Base-by-base conservation (phyloP, 2,113 vertebrate species). In the Spermophilus dauricus region DNA sequence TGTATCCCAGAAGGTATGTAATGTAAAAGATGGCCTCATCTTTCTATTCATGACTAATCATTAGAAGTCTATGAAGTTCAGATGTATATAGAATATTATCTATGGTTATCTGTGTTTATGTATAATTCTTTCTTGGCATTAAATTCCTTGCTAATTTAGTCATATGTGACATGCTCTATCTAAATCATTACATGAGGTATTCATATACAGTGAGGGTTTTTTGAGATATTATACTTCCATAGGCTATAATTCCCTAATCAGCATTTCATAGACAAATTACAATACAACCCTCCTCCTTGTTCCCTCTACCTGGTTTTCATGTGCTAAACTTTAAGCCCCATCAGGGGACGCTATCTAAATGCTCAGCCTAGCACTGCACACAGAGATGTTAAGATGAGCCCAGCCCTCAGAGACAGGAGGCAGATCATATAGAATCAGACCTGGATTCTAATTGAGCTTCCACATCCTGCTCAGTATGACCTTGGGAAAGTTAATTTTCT, bases 1-100 rank as follows among this genome's bases (percentile, higher is more conserved):
- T 99, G 99, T 98, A 99, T 99, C 98, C 99, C 99, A 97, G 99
- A 99, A 99, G 99, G 99, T 99, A 99, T 75, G 99, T 98, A 81
- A 97, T 94, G 89, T 97, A 88, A 88, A 88, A 84, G 37, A 96
- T 97, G 32, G 45, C 34, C 14, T 63, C 48, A 73, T 58, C 20
- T 34, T 11, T 20, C 18, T 39, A 14, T 70, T 85, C 5, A 4
- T 32, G 11, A 53, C 48, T 77, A 26, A 87, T 81, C 11, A 14
- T 37, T 53, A 82, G 61, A 51, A 4, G 34, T 86, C 72, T 86
- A 0, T 69, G 18, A 69, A 45, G 39, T 63, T 94, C 56, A 39
- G 32, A 9, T 88, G 4, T 14, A 8, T 13, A 1, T 16, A 1
- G n/a, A 42, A 22, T 22, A 5, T 32, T 45, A 24, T 61, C 22